Conservation (phyloP, 2,888 invertebrate species). For the Agrypnus murinus region DNA sequence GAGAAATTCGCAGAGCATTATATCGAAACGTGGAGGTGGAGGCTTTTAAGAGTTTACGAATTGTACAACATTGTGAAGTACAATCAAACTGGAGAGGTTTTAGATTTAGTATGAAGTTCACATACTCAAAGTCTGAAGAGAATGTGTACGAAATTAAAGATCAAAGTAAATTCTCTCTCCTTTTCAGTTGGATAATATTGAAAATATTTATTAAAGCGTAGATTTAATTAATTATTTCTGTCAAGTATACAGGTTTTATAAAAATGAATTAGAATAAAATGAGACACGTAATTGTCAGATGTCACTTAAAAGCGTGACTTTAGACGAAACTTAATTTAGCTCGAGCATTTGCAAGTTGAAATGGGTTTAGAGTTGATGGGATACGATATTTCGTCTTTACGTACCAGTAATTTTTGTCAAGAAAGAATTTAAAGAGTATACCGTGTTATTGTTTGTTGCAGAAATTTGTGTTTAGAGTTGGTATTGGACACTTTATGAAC, state of each 20-base stretch:
- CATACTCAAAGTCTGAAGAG: not conserved
- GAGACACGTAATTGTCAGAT: conserved; percentile 15
- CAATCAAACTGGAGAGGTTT: not conserved
- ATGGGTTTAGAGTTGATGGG: not conserved
- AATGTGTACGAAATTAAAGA: not conserved
- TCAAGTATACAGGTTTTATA: not conserved
- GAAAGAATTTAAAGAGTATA: too few species aligned
- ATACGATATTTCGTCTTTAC: not conserved
- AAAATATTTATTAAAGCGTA: not conserved
- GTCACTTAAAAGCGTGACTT: not conserved
- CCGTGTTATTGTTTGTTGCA: too few species aligned
- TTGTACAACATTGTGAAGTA: not conserved
- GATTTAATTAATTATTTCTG: conserved; percentile 6
- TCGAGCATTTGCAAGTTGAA: not conserved
- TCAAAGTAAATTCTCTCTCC: not conserved
- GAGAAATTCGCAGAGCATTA: not conserved
- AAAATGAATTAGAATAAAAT: conserved; percentile 3
- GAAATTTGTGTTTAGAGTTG: too few species aligned
- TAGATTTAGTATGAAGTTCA: not conserved
- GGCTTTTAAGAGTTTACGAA: not conserved
- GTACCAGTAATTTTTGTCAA: not conserved
- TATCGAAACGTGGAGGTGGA: not conserved
- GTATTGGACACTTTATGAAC: too few species aligned
- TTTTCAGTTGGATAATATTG: not conserved
- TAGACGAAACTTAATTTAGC: not conserved